Base-by-base conservation (phyloP, 2,113 vertebrate genomes). In the Galbula dea region DNA sequence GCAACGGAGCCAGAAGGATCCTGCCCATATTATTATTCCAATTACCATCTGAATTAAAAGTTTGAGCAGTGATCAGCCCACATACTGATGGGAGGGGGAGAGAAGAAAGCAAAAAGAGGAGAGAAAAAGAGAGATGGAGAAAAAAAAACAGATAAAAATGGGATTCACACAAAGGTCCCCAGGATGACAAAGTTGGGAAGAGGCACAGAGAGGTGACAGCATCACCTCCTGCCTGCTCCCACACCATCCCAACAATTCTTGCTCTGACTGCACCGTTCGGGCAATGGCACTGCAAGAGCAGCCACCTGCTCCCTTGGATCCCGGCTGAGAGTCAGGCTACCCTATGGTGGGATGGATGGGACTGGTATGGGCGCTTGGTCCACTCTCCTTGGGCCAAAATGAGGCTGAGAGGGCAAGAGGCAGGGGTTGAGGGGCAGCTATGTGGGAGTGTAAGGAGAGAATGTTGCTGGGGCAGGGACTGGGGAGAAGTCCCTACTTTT, bases 41-140 rank as follows among this genome's bases (percentile, higher is more conserved):
- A 98, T 98, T 98, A 98, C 98, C 98, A 98, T 98, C 97, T 98
- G 98, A 98, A 98, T 98, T 98, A 98, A 98, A 98, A 98, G 98
- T 98, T 98, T 97, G 98, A 98, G 97, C 97, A 97, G 97, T 90
- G 97, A 97, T 97, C 98, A 98, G 87, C 98, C 98, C 97, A 98
- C 98, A 97, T 97, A 95, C 94, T 89, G 94, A 95, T 45, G 82
- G 95, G 49, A 97, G 95, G 96, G 91, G 96, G 97, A 97, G 97
- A 97, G 93, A 83, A 97, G 95, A 96, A 96, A 97, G 92, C 82
- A 6, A 96, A 94, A 94, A 96, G 93, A 80, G 72, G 86, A 88
- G 72, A 92, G 92, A 87, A 82, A 85, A 79, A 83, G 93, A 87
- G 95, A 95, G 89, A 94, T 88, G 87, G 89, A 96, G 95, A 93